Evolutionary conservation across 2,888 invertebrate genomes (phyloP).

Genomic region (Cecidostiba fungosa): DNA sequence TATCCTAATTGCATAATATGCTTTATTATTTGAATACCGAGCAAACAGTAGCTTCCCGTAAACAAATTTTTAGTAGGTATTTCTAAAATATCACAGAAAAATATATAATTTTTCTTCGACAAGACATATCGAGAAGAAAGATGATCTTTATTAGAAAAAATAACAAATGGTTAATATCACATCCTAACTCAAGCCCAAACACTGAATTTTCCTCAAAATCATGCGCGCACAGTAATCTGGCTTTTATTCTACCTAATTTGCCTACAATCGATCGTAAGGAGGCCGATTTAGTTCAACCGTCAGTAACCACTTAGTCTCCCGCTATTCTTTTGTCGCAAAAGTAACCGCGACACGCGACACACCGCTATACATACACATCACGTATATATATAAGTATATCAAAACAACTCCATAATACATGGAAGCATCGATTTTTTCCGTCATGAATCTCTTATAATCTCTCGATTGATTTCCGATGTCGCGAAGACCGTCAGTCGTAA

Average conservation of each 20-base stretch:
- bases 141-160: too few relatives aligned
- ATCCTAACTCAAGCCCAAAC: neutral
- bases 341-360: slow-evolving; percentile 64
- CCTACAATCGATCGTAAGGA: slow-evolving; percentile 44
- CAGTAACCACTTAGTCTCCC: slow-evolving; percentile 27
- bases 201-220: neutral
- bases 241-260: slow-evolving; percentile 44
- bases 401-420: slow-evolving; percentile 62
- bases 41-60: too few relatives aligned
- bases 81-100: too few relatives aligned
- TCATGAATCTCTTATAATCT: neutral
- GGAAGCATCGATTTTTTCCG: slow-evolving; percentile 1
- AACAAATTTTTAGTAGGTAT: too few relatives aligned
- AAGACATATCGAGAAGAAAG: too few relatives aligned
- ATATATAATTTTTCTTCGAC: neutral
- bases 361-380: neutral
- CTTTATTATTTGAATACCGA: too few relatives aligned
- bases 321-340: slow-evolving; percentile 25
- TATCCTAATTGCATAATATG: too few relatives aligned
- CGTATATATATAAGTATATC: slow-evolving; percentile 34
- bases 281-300: slow-evolving; percentile 30
- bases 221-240: neutral
- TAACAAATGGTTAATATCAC: too few relatives aligned
- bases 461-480: neutral
- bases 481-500: neutral